Evolutionary conservation across 1,140 invertebrate species (phyloP).

Genomic region (Cotesia chilonis): DNA sequence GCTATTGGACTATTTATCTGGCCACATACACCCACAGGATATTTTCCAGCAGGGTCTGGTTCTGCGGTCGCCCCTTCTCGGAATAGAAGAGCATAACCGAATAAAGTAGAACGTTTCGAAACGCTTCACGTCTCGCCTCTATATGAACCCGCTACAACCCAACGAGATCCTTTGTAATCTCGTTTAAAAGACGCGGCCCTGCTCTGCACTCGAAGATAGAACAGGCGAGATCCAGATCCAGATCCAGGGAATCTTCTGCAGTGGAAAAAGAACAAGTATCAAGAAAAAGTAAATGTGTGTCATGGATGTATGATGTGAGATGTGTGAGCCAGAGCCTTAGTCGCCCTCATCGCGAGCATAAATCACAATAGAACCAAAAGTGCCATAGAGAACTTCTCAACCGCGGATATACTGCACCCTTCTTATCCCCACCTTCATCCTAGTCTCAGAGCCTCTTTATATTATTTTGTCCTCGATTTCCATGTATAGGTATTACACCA

Average conservation of each 20-base stretch:
- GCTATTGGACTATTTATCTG: conserved; percentile 35
- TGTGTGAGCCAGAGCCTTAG: conserved; percentile 13
- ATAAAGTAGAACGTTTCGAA: conserved; percentile 50
- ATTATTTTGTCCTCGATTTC: too few relatives aligned
- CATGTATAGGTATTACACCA: too few relatives aligned
- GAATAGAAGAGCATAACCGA: background rate
- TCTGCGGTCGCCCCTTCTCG: too few relatives aligned
- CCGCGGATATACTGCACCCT: conserved; percentile 33
- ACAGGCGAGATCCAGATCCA: background rate
- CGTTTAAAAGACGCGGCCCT: conserved; percentile 42
- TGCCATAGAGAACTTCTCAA: conserved; percentile 62
- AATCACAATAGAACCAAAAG: conserved; percentile 66
- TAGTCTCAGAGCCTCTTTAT: too few relatives aligned
- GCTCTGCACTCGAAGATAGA: too few relatives aligned
- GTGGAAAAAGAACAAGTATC: background rate
- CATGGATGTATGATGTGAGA: background rate
- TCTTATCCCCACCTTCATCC: too few relatives aligned
- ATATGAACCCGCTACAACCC: conserved; percentile 30
- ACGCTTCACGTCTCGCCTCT: conserved; percentile 48
- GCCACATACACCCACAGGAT: conserved; percentile 18
- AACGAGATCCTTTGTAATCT: conserved; percentile 53
- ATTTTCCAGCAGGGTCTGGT: background rate
- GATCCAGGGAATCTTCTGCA: background rate
- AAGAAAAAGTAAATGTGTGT: background rate
- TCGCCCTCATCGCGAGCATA: conserved; percentile 61